Conservation (phyloP, 2,113 vertebrate species). For the Sinocyclocheilus anshuiensis region DNA sequence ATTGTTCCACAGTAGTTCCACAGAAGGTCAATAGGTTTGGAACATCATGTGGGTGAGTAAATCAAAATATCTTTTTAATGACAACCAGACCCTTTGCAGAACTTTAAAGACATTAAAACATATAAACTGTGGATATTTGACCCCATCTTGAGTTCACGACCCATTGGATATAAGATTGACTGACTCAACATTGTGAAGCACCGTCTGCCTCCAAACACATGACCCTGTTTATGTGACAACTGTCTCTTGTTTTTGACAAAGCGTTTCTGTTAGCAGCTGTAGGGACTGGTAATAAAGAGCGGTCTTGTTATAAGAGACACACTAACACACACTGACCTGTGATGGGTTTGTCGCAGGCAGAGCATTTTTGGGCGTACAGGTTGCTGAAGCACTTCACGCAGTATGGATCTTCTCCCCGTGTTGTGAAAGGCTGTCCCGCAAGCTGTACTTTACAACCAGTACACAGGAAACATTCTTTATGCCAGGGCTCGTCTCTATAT, state of each 20-base stretch:
- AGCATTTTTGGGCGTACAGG: conserved; percentile 93
- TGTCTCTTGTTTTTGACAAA: neutral
- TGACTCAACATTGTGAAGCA: neutral
- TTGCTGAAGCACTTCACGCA: conserved; percentile 93
- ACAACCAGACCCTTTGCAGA: too few species aligned
- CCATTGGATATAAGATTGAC: neutral
- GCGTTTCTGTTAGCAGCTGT: neutral
- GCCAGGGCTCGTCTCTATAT: conserved; percentile 92
- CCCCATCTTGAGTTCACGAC: neutral
- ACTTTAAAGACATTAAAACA: neutral
- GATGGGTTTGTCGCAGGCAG: conserved; percentile 89
- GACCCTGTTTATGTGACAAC: neutral
- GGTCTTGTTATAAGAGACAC: neutral
- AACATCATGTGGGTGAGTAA: too few species aligned
- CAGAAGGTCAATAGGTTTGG: too few species aligned
- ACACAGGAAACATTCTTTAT: conserved; percentile 94
- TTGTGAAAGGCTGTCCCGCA: conserved; percentile 94
- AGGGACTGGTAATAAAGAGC: neutral
- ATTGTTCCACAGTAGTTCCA: too few species aligned
- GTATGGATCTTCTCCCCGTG: conserved; percentile 89
- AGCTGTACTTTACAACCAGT: conserved; percentile 83
- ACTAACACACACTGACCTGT: conserved; percentile 79
- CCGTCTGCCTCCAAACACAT: neutral
- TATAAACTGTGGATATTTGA: neutral
- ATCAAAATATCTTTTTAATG: too few species aligned